Base-by-base conservation (phyloP, 2,113 vertebrate species). In the Pseudorectes ferrugineus region DNA sequence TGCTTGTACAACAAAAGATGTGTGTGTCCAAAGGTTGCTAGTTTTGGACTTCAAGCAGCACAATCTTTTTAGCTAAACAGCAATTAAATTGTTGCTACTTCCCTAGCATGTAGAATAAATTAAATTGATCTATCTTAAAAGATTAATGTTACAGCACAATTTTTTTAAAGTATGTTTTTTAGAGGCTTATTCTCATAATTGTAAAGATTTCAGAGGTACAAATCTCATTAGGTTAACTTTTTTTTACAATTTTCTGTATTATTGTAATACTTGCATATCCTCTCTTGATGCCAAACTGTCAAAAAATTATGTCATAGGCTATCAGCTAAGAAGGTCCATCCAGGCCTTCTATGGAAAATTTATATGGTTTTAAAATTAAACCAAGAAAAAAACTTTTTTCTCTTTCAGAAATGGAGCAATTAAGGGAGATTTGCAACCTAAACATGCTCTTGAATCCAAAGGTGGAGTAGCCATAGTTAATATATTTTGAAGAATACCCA, bases 251-350 rank as follows among this genome's bases (percentile, higher is more conserved):
- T 78, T 77, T 35, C 57, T 58, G 3, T 72, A 70, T 23, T 94
- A 58, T 35, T 78, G 59, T 51, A 66, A 55, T 66, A 36, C 46
- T 96, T 85, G 14, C 43, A 13, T 62, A 65, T 49, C 28, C 33
- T 29, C 68, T 70, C 57, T 87, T 28, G 61, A 93, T 94, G 86
- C 58, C 94, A 89, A 89, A 80, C 85, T 91, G 67, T 68, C 61
- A 93, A 86, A 71, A 96, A 96, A 97, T 97, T 97, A 84, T 76
- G 55, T 85, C 91, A 68, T 48, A 77, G 85, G 40, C 52, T 63
- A 88, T 89, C 84, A 80, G 40, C 42, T 80, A 94, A 92, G 70
- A 93, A 94, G 95, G 76, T 78, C 54, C 54, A 65, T 59, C n/a
- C 28, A 75, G 55, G 61, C 52, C 59, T 91, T 20, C 35, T 55